A percentile compares a stretch with the other conserved stretches of the same genome.
Conservation (phyloP, 2,113 vertebrate species). For the Charadrius vociferus region DNA sequence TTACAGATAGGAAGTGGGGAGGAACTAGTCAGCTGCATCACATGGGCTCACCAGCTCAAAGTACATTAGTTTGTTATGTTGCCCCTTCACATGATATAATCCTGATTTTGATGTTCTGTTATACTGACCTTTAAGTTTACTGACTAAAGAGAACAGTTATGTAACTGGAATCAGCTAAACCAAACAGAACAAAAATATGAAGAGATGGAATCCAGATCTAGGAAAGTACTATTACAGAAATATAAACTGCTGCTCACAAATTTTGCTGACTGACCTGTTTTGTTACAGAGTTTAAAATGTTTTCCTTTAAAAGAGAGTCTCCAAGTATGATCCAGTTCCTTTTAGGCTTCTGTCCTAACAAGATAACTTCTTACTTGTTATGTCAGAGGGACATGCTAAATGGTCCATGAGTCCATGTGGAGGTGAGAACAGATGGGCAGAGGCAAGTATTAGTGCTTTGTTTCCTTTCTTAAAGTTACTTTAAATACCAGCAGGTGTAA, state of each 20-base stretch:
- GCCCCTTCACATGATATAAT: not conserved
- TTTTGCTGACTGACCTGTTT: not conserved
- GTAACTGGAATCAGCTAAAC: not conserved
- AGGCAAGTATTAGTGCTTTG: not conserved
- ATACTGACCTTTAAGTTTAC: conserved; percentile 39
- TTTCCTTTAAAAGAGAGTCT: not conserved
- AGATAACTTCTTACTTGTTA: not conserved
- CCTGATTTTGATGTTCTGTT: not conserved
- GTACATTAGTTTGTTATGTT: not conserved
- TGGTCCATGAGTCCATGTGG: not conserved
- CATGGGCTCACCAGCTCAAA: not conserved
- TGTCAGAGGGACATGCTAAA: not conserved
- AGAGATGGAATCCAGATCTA: not conserved
- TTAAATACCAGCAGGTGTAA: conserved; percentile 55
- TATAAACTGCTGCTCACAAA: not conserved
- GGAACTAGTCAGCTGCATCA: not conserved
- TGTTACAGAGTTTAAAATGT: not conserved
- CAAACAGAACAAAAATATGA: conserved; percentile 2
- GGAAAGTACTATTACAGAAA: not conserved
- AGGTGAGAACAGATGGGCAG: conserved; percentile 30
- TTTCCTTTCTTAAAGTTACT: conserved; percentile 43
- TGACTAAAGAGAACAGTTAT: not conserved
- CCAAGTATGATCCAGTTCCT: not conserved
- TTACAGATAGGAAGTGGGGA: not conserved
- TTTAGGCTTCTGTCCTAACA: not conserved